phyloP scores from a whole-genome alignment of 2,797 vertebrate genomes.

The Eulemur rubriventer region DNA sequence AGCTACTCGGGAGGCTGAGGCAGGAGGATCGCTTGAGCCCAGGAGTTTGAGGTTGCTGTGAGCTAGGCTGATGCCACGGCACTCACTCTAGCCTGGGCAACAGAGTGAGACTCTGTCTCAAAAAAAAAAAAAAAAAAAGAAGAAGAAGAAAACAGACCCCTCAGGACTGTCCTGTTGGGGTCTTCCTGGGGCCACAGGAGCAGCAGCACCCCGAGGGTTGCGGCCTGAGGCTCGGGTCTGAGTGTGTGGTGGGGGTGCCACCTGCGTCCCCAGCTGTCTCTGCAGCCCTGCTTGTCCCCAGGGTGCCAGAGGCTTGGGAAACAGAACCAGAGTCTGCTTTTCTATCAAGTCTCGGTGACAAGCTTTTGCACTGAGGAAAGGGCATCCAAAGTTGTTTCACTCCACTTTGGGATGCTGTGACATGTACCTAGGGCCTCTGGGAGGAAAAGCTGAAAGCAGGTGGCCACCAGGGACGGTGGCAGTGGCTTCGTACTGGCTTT shows the following conservation, averaged over 20 bases:
- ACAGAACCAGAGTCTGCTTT: background rate
- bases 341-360: background rate
- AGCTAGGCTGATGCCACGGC: no score
- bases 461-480: background rate
- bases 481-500: background rate
- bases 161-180: background rate
- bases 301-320: no score
- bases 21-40: no score
- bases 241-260: no score
- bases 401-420: background rate
- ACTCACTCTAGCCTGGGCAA: no score
- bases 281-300: background rate
- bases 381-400: background rate
- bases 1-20: no score
- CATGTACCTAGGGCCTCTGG: background rate
- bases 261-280: background rate
- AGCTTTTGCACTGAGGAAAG: background rate
- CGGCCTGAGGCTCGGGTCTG: background rate
- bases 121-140: no score
- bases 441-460: background rate
- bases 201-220: background rate
- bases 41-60: no score
- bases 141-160: background rate
- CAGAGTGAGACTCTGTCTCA: no score
- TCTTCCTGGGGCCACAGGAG: background rate